Evolutionary conservation across 2,113 vertebrate species (phyloP).

Genomic region (Nothocercus nigrocapillus): DNA sequence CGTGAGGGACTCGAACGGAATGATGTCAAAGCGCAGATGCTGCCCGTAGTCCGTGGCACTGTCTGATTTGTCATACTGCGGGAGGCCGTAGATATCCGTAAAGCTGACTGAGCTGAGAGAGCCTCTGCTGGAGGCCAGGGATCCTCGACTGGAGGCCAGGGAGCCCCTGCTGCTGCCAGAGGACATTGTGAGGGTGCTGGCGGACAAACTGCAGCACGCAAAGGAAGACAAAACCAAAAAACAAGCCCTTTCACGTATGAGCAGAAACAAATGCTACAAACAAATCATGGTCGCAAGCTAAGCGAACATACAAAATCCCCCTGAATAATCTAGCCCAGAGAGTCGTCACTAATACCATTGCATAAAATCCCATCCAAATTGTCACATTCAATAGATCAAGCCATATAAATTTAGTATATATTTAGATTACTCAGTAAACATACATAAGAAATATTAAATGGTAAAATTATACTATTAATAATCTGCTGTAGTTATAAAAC

Average conservation of each 20-base stretch:
- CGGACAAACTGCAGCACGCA: slow-evolving; percentile 84
- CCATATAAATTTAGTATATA: neutral
- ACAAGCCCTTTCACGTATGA: neutral
- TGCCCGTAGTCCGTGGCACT: slow-evolving; percentile 74
- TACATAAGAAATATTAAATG: neutral
- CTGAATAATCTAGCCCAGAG: neutral
- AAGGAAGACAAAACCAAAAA: neutral
- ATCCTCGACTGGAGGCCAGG: slow-evolving; percentile 93
- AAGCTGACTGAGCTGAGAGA: slow-evolving; percentile 98
- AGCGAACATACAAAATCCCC: neutral
- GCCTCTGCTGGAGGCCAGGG: slow-evolving; percentile 92
- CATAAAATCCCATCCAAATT: neutral
- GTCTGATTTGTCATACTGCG: slow-evolving; percentile 91
- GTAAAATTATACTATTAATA: neutral
- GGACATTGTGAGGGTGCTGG: slow-evolving; percentile 94
- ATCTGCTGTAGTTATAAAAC: neutral
- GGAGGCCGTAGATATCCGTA: slow-evolving; percentile 95
- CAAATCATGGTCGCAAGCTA: neutral
- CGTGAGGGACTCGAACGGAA: slow-evolving; percentile 82
- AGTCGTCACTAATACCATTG: neutral
- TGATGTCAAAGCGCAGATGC: slow-evolving; percentile 87
- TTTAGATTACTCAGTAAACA: neutral
- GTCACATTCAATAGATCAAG: neutral
- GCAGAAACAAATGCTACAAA: neutral
- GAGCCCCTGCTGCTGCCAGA: slow-evolving; percentile 97